Conservation (phyloP, 2,888 invertebrate genomes). For the Nymphalis urticae region DNA sequence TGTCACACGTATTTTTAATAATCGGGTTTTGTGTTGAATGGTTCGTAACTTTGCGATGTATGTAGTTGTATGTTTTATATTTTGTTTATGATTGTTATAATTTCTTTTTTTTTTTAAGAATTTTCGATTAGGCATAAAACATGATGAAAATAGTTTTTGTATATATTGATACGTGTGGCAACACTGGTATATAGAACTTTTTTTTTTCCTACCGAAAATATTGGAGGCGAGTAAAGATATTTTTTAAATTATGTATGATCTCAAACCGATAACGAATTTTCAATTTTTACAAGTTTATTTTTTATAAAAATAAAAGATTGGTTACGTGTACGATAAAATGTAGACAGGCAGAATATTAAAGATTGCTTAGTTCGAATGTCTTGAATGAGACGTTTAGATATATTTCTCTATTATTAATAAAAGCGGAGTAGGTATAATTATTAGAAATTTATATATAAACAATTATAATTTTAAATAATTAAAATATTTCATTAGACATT, state of each 20-base stretch:
- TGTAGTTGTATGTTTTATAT: not conserved
- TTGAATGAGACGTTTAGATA: constrained; percentile 8
- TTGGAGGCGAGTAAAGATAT: constrained; percentile 12
- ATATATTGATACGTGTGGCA: constrained; percentile 14
- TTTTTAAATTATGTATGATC: constrained; percentile 7
- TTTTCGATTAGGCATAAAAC: too few species aligned
- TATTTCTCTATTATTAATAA: not conserved
- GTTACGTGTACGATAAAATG: not conserved
- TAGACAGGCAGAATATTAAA: too few species aligned
- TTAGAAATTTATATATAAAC: too few species aligned
- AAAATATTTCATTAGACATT: too few species aligned
- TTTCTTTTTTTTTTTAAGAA: not conserved
- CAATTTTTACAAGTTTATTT: not conserved
- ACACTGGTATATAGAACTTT: constrained; percentile 9
- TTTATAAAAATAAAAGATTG: not conserved
- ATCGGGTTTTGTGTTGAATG: constrained; percentile 3
- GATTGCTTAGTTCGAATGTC: not conserved
- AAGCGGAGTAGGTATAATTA: not conserved
- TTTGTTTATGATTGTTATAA: not conserved
- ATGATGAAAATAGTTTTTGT: not conserved
- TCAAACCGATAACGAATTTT: constrained; percentile 34
- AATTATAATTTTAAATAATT: too few species aligned
- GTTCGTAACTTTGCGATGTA: too few species aligned
- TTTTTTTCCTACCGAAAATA: not conserved
- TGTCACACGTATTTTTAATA: constrained; percentile 19